Base-by-base conservation (phyloP, 53 echinoderm and acorn worm genomes). In the Stichopus horrens region DNA sequence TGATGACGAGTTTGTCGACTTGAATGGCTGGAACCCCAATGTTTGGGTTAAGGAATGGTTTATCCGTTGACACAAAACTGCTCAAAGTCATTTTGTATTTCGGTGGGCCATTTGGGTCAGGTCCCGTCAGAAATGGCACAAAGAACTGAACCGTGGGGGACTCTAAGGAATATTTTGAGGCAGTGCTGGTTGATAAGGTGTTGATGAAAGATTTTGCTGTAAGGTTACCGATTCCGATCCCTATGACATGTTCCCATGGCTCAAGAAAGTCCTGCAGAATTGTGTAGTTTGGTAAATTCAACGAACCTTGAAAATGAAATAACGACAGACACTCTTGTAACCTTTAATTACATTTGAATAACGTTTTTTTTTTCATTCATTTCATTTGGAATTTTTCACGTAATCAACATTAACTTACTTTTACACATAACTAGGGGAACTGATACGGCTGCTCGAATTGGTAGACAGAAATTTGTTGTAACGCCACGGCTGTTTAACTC, bases 61-160 rank as follows among this genome's bases (percentile, higher is more conserved):
- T 75, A 13, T 75, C 18, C 9, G 75, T 75, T 51, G 75, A 75
- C 4, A 75, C 75, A 21, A 18, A 75, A 51, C 75, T 75, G 21
- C 21, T 51, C 75, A 75, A 9, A 9, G 21, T 20, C 7, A 75
- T 9, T 21, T 21, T 75, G 75, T 75, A 75, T 9, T 21, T 9
- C 21, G 75, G 75, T 13, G 51, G 22, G 3, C 51, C 75, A 51
- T 75, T 9, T 13, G 75, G 75, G 51, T 75, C 75, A 9, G 51
- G 22, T 9, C 75, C 75, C 4, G 75, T 75, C 4, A 51, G 75
- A 9, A 23, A 18, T 5, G 75, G 75, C 9, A 75, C 19, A 20
- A 13, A 75, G 16, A 75, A 9, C 75, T 75, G 75, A 9, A 75
- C 75, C 75, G 75, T 75, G 4, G 75, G 75, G 18, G 75, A 14